Conservation (phyloP, 2,113 vertebrate species). For the Chaetura pelagica region DNA sequence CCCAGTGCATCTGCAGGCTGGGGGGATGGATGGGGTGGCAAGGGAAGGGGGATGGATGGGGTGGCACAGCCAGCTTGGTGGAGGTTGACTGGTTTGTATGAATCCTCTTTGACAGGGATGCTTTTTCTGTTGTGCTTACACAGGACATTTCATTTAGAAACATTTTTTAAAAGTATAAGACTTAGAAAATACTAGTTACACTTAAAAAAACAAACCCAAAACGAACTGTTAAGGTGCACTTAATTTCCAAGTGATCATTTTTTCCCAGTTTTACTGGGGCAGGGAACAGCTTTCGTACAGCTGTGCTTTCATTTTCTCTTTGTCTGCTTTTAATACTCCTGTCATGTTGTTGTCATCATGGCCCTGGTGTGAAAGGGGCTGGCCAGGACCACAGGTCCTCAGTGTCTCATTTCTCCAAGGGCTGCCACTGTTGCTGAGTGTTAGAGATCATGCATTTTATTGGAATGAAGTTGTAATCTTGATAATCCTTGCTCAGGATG, state of each 20-base stretch:
- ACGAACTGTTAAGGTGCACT: neutral
- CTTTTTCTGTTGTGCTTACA: neutral
- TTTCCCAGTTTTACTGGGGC: neutral
- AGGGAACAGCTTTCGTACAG: neutral
- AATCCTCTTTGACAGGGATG: neutral
- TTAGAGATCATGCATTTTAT: neutral
- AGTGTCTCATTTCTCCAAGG: accelerated
- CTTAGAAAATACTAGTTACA: neutral
- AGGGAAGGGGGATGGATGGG: neutral
- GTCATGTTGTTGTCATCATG: neutral
- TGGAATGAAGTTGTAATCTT: neutral
- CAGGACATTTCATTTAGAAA: neutral
- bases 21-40: neutral
- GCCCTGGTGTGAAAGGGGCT: neutral
- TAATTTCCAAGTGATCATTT: neutral
- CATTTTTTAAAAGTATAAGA: neutral
- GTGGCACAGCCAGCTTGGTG: neutral
- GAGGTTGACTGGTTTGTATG: neutral
- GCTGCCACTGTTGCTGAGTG: neutral
- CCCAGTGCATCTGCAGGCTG: too few species aligned
- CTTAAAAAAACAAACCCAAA: too few species aligned
- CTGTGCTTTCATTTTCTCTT: neutral
- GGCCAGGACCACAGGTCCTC: neutral
- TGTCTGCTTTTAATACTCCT: neutral
- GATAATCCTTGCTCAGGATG: accelerated